These are phyloP conservation scores for Lissocephala sabroskyi DNA, from an alignment of 2,888 invertebrate species.

Conservation along the genomic window DNA sequence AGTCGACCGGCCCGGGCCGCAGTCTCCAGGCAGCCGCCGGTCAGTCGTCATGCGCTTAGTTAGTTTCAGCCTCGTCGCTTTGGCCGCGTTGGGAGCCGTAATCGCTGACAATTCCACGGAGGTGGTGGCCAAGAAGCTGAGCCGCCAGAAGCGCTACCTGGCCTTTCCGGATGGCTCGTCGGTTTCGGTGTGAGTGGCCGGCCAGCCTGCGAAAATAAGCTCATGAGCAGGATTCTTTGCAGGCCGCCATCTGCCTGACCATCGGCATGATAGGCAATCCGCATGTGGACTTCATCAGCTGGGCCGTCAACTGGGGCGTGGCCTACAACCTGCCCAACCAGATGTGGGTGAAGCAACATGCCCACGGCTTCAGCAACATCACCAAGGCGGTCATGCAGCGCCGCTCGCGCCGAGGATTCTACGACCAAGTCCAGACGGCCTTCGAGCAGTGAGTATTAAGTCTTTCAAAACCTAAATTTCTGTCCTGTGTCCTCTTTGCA, in stretches of 20 bases:
- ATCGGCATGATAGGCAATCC: conserved; percentile 76
- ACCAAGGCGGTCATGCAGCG: conserved; percentile 68
- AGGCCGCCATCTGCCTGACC: conserved; percentile 77
- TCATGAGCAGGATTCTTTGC: neutral
- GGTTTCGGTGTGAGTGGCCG: conserved; percentile 73
- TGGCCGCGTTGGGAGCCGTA: too few species aligned
- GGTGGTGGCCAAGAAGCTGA: conserved; percentile 34
- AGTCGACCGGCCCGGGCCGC: too few species aligned
- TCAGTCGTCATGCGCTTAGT: too few species aligned
- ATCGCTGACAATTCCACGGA: conserved; percentile 15
- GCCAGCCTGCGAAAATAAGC: too few species aligned
- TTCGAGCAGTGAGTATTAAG: conserved; percentile 77
- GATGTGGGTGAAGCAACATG: conserved; percentile 73
- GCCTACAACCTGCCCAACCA: conserved; percentile 78
- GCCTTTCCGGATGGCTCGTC: conserved; percentile 76
- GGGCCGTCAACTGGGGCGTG: conserved; percentile 81
- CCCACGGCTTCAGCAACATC: conserved; percentile 55
- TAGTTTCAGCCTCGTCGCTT: too few species aligned
- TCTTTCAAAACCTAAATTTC: too few species aligned
- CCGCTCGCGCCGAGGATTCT: conserved; percentile 79
- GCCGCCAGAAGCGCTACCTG: conserved; percentile 73
- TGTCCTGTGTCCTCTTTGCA: too few species aligned
- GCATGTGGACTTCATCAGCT: conserved; percentile 76
- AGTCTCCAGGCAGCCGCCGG: conserved; percentile 26
- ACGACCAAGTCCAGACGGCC: conserved; percentile 79